Evolutionary conservation across 2,113 vertebrate genomes (phyloP), one percentile per base, ranked within the genome.

Genomic region (Callopanchax toddi): DNA sequence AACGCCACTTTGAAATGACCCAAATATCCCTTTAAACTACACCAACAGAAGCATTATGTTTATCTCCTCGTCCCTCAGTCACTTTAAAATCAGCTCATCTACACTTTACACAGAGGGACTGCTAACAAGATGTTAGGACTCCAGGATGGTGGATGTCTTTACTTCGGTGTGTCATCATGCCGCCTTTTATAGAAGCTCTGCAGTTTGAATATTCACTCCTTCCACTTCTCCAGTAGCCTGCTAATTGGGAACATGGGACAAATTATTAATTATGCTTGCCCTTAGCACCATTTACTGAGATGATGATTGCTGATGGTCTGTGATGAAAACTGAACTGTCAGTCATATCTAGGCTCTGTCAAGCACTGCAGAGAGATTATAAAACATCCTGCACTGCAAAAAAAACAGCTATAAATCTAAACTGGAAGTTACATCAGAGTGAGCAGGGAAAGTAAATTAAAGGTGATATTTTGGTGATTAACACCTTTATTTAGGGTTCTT

Each of bases 261-360:
- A 72, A 34, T 81, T 67, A n/a, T n/a, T n/a, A n/a, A 81, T 79
- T 76, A 82, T 75, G 42, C 55, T 13, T 22, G 84, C 76, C 74
- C 76, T 43, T 42, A 58, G 64, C 69, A 62, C 74, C 72, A 79
- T 82, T 89, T 84, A 86, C 81, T 66, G 53, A 43, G 54, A 81
- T 79, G 74, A 84, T 79, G 21, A 32, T 54, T 54, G 51, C 63
- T 75, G 77, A 87, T 83, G 76, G 83, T 67, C 44, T 64, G 54
- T 73, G 79, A 85, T 86, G 83, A 67, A 86, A 86, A 77, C 64
- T 77, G 64, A 78, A 85, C 78, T 77, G 78, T 71, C 78, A 72
- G 70, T 86, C 79, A 83, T 42, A 54, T 60, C 50, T 54, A 57
- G 54, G 39, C 51, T 53, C 17, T 0, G 74, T 83, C 77, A 76